These are phyloP conservation scores for Drosophila algonquin DNA, from an alignment of 2,888 invertebrate species.

Conservation along the genomic window DNA sequence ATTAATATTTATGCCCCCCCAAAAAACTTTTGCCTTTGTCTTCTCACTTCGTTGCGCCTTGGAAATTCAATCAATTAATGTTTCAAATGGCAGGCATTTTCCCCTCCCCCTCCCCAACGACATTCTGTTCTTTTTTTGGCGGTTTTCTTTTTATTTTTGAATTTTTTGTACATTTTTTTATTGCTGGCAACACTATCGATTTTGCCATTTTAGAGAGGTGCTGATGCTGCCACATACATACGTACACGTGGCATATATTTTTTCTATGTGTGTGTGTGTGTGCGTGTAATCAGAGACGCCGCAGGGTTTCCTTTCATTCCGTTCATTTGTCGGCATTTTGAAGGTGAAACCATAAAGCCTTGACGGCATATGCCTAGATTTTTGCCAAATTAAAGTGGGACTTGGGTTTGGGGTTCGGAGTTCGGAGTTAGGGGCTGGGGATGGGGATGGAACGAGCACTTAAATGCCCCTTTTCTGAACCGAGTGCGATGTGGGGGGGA, in stretches of 20 bases:
- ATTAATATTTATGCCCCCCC: slow-evolving; percentile 66
- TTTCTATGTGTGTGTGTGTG: not conserved
- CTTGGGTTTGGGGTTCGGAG: not conserved
- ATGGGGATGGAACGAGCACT: slow-evolving; percentile 5
- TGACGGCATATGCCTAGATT: slow-evolving; percentile 60
- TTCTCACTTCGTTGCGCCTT: slow-evolving; percentile 38
- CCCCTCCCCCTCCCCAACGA: not conserved
- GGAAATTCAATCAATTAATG: slow-evolving; percentile 69
- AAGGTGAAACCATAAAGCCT: slow-evolving; percentile 61
- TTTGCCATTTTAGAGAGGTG: slow-evolving; percentile 51
- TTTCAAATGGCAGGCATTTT: slow-evolving; percentile 10
- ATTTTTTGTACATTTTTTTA: not conserved
- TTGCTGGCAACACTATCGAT: slow-evolving; percentile 58
- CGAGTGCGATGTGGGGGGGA: no score
- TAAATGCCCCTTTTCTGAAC: slow-evolving; percentile 12
- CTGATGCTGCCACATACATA: not conserved
- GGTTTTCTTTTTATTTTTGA: not conserved
- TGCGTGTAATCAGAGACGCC: slow-evolving; percentile 53
- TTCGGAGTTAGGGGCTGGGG: not conserved
- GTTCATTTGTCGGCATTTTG: slow-evolving; percentile 18
- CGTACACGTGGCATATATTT: slow-evolving; percentile 45
- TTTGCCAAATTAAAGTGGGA: slow-evolving; percentile 54
- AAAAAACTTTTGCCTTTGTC: slow-evolving; percentile 43
- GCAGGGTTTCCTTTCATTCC: slow-evolving; percentile 45
- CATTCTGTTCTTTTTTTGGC: not conserved